phyloP scores from a whole-genome alignment of 92 coral and sea anemone genomes.

The Actinostola sp. region DNA sequence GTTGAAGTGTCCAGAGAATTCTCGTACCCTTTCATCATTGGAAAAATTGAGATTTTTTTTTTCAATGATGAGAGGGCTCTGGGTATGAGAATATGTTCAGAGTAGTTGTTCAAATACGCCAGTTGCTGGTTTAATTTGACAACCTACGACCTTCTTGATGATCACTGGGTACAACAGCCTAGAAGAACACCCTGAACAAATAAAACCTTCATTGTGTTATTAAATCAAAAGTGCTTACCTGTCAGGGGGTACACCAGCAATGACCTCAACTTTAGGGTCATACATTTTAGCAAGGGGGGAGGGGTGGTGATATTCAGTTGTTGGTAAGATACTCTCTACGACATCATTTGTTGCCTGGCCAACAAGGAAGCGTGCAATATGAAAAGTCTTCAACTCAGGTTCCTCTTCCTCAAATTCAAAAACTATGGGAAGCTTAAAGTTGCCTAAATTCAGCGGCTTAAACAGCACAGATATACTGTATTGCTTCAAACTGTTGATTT shows the following conservation, averaged over 20 bases:
- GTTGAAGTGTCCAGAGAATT: too few relatives aligned
- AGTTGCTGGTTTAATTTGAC: too few relatives aligned
- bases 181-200: not conserved
- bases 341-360: constrained; percentile 69
- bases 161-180: too few relatives aligned
- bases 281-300: constrained; percentile 70
- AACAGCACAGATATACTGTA: constrained; percentile 57
- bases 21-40: too few relatives aligned
- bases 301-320: constrained; percentile 64
- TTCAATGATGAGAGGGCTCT: too few relatives aligned
- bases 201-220: not conserved
- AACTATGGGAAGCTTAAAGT: constrained; percentile 60
- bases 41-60: too few relatives aligned
- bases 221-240: constrained; percentile 36
- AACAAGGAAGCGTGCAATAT: constrained; percentile 70
- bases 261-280: constrained; percentile 71
- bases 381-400: constrained; percentile 35
- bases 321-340: constrained; percentile 67
- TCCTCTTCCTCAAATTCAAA: constrained; percentile 71
- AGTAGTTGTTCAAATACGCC: too few relatives aligned
- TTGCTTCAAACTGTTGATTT: constrained; percentile 47
- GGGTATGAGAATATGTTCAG: too few relatives aligned
- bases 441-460: constrained; percentile 61
- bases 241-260: constrained; percentile 71
- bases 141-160: too few relatives aligned